phyloP scores from a whole-genome alignment of 2,888 invertebrate species.

The Rugalucina vietnamica region DNA sequence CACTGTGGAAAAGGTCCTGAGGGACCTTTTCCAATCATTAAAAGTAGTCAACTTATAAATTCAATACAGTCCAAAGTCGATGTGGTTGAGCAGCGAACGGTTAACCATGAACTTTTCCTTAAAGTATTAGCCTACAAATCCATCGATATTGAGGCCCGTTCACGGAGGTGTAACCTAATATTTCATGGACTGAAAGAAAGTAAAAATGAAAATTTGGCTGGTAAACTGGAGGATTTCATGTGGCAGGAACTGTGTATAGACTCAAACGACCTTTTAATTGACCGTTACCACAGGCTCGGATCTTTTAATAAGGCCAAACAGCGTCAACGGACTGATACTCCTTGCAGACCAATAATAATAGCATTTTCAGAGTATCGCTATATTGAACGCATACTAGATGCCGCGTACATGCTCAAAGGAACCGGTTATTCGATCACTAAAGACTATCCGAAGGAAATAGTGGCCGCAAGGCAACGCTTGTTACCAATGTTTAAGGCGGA shows the following conservation, averaged over 20 bases:
- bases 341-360: not conserved
- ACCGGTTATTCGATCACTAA: not conserved
- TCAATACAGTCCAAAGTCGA: not conserved
- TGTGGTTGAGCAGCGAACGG: not conserved
- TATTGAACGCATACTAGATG: not conserved
- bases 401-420: not conserved
- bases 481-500: not conserved
- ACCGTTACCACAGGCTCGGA: not conserved
- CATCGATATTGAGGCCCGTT: not conserved
- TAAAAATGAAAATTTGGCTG: not conserved
- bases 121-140: not conserved
- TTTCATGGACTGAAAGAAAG: not conserved
- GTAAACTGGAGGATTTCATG: not conserved
- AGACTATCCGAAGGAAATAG: not conserved
- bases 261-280: not conserved
- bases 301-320: not conserved
- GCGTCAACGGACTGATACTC: not conserved
- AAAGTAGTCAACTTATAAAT: not conserved
- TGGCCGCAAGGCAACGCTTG: not conserved
- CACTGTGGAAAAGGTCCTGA: no score
- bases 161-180: not conserved
- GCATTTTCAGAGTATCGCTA: not conserved
- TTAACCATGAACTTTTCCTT: not conserved
- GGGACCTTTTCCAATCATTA: no score
- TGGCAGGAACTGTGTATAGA: not conserved